Evolutionary conservation across 1,140 invertebrate species (phyloP).

Genomic region (Maniola jurtina): DNA sequence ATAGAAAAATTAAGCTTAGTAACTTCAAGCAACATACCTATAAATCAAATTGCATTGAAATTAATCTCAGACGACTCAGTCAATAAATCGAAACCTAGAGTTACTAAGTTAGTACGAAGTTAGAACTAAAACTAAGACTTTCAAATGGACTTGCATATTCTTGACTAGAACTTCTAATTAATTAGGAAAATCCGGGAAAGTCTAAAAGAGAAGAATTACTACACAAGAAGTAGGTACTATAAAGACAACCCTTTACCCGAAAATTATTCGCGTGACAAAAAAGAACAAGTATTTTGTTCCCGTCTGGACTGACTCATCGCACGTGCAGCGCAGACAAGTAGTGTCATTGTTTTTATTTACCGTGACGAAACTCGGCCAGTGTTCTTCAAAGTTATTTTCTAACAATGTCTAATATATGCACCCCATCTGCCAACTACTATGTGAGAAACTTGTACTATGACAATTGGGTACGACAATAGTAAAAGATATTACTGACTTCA

Average conservation of each 20-base stretch:
- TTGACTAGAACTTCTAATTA: neutral
- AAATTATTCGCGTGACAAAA: neutral
- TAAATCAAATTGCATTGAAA: too few relatives aligned
- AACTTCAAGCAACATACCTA: too few relatives aligned
- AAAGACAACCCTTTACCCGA: neutral
- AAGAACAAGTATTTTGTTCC: neutral
- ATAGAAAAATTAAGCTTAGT: too few relatives aligned
- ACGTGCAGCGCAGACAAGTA: conserved; percentile 10
- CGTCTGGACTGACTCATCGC: conserved; percentile 17
- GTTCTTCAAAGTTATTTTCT: neutral
- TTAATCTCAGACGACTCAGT: too few relatives aligned
- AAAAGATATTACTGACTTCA: too few relatives aligned
- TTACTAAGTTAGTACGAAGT: too few relatives aligned
- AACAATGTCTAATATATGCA: neutral
- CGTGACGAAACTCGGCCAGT: neutral
- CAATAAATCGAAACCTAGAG: too few relatives aligned
- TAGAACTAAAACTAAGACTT: too few relatives aligned
- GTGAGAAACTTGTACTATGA: too few relatives aligned
- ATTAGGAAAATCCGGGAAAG: conserved; percentile 2
- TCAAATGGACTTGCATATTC: too few relatives aligned
- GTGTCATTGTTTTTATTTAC: conserved; percentile 15
- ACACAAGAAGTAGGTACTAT: neutral
- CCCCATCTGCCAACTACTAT: too few relatives aligned
- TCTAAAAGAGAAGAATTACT: neutral
- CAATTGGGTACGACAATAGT: too few relatives aligned